Evolutionary conservation across 2,113 vertebrate species (phyloP), one percentile per base, ranked within the genome.

Genomic region (Nymphicus hollandicus): DNA sequence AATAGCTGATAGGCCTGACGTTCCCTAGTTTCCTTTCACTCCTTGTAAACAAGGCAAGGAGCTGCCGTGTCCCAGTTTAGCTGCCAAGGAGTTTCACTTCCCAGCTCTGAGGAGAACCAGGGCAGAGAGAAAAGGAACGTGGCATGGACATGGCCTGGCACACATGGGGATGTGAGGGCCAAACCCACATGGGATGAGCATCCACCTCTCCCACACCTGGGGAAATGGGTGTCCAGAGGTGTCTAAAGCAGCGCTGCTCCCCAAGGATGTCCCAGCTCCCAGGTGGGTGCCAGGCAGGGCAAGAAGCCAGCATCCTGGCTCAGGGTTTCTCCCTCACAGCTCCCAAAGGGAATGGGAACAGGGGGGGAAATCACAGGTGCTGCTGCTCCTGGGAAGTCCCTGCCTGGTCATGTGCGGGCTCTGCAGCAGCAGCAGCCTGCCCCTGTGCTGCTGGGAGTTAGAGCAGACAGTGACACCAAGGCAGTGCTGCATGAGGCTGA

Each of bases 41-140:
- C 92, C 83, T 81, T 52, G 92, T 96, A 96, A 96, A 96, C 95
- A 97, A 95, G 93, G 80, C 56, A 95, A 92, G 65, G 88, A 94
- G 96, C 91, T 93, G 86, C 69, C 1, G 64, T 81, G 95, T 86
- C 96, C 95, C 93, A 95, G 43, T 96, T 96, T 95, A 88, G 84
- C 93, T 93, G 87, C 87, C 72, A 58, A 64, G 83, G 82, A 93
- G 83, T 72, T 95, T 72, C 82, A 56, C 86, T 86, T 76, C 85
- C 94, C 68, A 10, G 81, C 87, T 80, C 85, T 0, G 5, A 93
- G 77, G 80, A 76, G 82, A 79, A 80, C 6, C 15, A 7, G 46
- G 50, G 52, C 61, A 71, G 76, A 44, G 61, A 64, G 72, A 72
- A 76, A 80, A 63, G 0, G 17, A 82, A 70, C 5, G 17, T 20